Evolutionary conservation across 1,140 invertebrate species (phyloP).

Genomic region (Drosophila repletoides): DNA sequence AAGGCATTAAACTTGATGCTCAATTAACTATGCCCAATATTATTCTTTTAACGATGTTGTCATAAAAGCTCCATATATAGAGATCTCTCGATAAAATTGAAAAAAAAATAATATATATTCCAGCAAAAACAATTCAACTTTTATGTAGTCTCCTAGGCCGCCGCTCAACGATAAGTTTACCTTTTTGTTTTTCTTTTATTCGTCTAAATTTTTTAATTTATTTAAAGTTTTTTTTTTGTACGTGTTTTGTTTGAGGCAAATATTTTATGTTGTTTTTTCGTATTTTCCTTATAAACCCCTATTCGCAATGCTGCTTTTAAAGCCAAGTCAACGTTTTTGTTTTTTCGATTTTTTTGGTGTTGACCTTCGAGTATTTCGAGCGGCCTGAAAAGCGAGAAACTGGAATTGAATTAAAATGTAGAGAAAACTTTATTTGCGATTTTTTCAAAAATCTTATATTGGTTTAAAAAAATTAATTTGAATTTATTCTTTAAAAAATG

Average conservation of each 20-base stretch:
- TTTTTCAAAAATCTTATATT: not conserved
- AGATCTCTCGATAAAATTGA: conserved; percentile 8
- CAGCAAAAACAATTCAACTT: conserved; percentile 4
- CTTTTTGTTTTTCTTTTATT: conserved; percentile 23
- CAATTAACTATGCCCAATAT: no score
- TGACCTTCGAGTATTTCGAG: conserved; percentile 39
- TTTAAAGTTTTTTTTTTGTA: conserved; percentile 18
- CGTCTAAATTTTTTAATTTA: conserved; percentile 19
- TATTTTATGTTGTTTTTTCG: conserved; percentile 23
- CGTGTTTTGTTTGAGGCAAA: conserved; percentile 10
- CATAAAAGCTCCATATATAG: conserved; percentile 52
- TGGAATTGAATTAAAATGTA: conserved; percentile 53
- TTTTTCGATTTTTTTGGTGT: conserved; percentile 29
- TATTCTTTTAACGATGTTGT: conserved; percentile 53
- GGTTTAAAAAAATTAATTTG: conserved; percentile 11
- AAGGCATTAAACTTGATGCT: no score
- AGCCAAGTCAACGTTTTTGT: conserved; percentile 39
- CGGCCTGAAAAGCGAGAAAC: conserved; percentile 29
- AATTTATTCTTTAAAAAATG: conserved; percentile 31
- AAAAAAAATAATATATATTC: conserved; percentile 1
- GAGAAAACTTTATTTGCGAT: conserved; percentile 12
- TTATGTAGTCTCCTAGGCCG: conserved; percentile 7
- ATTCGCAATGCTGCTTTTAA: conserved; percentile 13
- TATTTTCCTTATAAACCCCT: conserved; percentile 12
- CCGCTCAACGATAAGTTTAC: conserved; percentile 20